Conservation (phyloP, 1,140 invertebrate genomes). For the Musca domestica region DNA sequence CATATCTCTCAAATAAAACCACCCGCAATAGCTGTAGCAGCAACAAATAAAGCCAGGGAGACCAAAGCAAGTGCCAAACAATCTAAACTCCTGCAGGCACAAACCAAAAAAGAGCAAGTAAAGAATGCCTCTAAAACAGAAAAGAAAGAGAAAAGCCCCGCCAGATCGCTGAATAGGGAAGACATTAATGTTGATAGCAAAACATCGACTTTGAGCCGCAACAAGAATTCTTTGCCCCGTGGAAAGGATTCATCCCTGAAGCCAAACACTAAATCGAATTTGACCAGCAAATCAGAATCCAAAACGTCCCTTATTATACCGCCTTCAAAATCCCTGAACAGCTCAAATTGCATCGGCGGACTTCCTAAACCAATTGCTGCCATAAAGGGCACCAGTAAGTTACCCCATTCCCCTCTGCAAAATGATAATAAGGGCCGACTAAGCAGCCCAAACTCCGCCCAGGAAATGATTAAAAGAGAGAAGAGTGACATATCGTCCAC, state of each 20-base stretch:
- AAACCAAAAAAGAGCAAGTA: conserved; percentile 45
- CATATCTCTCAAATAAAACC: conserved; percentile 49
- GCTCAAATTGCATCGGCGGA: conserved; percentile 59
- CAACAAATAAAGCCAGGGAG: conserved; percentile 30
- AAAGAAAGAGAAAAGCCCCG: conserved; percentile 50
- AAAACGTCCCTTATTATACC: conserved; percentile 46
- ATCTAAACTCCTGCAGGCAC: conserved; percentile 44
- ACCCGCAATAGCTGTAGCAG: conserved; percentile 38
- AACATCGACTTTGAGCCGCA: conserved; percentile 42
- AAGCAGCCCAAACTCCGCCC: conserved; percentile 26
- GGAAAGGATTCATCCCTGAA: conserved; percentile 36
- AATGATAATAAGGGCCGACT: conserved; percentile 22
- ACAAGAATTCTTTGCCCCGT: conserved; percentile 37
- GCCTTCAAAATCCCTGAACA: conserved; percentile 32
- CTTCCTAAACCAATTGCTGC: conserved; percentile 88
- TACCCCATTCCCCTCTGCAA: conserved; percentile 50
- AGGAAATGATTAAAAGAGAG: conserved; percentile 38
- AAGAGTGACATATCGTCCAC: conserved; percentile 46
- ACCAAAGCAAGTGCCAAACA: conserved; percentile 44
- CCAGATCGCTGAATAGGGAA: conserved; percentile 46
- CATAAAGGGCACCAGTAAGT: conserved; percentile 81
- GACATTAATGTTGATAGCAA: conserved; percentile 40
- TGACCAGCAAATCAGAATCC: conserved; percentile 49
- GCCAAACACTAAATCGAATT: conserved; percentile 43
- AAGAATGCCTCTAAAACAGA: conserved; percentile 38